phyloP scores from a whole-genome alignment of 2,888 invertebrate species.

The Cataglyphis livida region DNA sequence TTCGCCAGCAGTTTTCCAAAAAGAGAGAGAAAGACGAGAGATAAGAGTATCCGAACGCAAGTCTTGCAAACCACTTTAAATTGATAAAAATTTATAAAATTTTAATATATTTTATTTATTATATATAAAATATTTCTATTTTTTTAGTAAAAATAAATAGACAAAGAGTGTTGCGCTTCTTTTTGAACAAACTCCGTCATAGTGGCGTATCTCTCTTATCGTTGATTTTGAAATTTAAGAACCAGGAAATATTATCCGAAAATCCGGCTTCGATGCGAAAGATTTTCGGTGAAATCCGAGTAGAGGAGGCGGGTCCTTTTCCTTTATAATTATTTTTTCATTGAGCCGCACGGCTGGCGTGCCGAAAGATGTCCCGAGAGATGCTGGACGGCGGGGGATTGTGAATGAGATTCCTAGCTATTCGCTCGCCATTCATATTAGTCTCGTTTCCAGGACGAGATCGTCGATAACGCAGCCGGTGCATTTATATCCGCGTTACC shows the following conservation, averaged over 20 bases:
- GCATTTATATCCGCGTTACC: constrained; percentile 78
- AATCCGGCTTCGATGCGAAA: constrained; percentile 9
- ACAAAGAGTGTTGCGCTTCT: neutral
- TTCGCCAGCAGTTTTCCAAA: neutral
- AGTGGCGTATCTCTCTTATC: neutral
- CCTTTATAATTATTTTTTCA: constrained; percentile 74
- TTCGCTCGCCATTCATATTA: constrained; percentile 72
- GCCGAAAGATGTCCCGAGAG: constrained; percentile 76
- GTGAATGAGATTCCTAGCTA: constrained; percentile 80
- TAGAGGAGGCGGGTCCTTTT: constrained; percentile 27
- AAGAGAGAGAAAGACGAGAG: neutral
- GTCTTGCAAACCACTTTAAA: neutral
- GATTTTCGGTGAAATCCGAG: constrained; percentile 56
- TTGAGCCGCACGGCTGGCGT: constrained; percentile 62
- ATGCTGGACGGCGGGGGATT: constrained; percentile 67
- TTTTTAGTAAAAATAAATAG: neutral
- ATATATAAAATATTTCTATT: neutral
- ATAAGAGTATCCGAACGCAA: constrained; percentile 2
- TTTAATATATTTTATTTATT: neutral
- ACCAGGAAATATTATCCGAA: constrained; percentile 5
- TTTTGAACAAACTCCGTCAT: neutral
- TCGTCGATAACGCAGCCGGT: constrained; percentile 76
- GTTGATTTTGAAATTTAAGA: constrained; percentile 27
- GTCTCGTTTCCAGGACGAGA: constrained; percentile 71
- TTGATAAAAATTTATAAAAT: neutral